Evolutionary conservation across 53 echinoderm and acorn worm genomes (phyloP).

Genomic region (Mesocentrotus franciscanus): DNA sequence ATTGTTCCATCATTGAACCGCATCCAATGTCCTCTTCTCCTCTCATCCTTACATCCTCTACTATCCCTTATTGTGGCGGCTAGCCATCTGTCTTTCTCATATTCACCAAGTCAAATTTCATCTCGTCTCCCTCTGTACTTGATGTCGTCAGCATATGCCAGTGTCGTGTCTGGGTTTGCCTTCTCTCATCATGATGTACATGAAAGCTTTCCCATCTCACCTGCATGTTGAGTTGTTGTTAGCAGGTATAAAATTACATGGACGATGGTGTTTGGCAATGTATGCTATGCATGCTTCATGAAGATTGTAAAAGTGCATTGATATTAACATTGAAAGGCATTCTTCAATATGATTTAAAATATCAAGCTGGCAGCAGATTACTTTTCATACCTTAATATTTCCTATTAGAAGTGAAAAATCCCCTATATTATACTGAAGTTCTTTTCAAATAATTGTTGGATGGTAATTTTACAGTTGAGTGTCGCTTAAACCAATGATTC

Average conservation of each 20-base stretch:
- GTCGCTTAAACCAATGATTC: no score
- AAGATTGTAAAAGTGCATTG: constrained; percentile 13
- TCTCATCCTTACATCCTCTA: constrained; percentile 9
- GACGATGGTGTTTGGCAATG: not conserved
- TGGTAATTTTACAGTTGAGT: not conserved
- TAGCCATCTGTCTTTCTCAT: constrained; percentile 59
- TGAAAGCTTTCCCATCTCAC: constrained; percentile 36
- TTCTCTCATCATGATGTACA: constrained; percentile 32
- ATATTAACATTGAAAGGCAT: not conserved
- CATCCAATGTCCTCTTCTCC: constrained; percentile 18
- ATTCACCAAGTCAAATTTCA: constrained; percentile 57
- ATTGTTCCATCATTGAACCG: constrained; percentile 57
- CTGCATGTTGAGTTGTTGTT: constrained; percentile 47
- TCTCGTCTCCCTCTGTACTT: constrained; percentile 34
- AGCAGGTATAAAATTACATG: not conserved
- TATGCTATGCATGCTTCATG: not conserved
- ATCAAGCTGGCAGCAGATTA: not conserved
- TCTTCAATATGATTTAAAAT: not conserved
- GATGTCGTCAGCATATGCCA: constrained; percentile 49
- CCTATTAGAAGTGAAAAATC: not conserved
- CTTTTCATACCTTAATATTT: not conserved
- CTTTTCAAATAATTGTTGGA: not conserved
- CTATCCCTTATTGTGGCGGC: constrained; percentile 11
- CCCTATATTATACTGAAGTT: not conserved
- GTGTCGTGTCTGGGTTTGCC: constrained; percentile 37